These are phyloP conservation scores for Caenorhabditis imperialis DNA, from an alignment of 2,888 invertebrate species.

Conservation along the genomic window DNA sequence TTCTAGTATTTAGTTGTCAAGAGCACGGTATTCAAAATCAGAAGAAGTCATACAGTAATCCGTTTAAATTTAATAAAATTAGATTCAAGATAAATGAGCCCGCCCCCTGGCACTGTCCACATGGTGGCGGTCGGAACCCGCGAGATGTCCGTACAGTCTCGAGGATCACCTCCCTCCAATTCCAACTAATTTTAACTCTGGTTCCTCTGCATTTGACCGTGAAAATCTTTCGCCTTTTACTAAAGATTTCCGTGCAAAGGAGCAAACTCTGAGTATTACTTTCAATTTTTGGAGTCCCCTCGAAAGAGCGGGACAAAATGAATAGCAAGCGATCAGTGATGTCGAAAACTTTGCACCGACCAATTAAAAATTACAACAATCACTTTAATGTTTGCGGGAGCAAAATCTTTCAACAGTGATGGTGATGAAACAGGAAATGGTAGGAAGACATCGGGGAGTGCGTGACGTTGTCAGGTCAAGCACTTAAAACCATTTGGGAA, in stretches of 20 bases:
- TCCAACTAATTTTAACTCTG: slow-evolving; percentile 34
- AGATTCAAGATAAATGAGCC: neutral
- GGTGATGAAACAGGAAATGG: slow-evolving; percentile 1
- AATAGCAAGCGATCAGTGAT: no score
- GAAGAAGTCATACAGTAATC: no score
- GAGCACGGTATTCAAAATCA: neutral
- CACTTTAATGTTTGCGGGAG: slow-evolving; percentile 20
- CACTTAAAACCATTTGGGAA: no score
- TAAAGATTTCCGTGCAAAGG: no score
- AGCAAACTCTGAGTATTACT: no score
- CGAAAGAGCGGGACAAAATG: slow-evolving; percentile 44
- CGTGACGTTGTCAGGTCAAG: no score
- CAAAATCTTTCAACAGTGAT: neutral
- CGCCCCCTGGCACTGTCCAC: neutral
- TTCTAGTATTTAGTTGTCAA: neutral
- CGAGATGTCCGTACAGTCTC: slow-evolving; percentile 9
- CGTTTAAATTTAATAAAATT: no score
- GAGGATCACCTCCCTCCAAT: neutral
- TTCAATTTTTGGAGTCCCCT: slow-evolving; percentile 40
- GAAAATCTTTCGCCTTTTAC: slow-evolving; percentile 71
- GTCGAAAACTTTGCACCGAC: no score
- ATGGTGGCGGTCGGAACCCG: slow-evolving; percentile 13
- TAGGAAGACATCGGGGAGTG: no score
- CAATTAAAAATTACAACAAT: no score
- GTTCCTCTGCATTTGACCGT: slow-evolving; percentile 63